These are phyloP conservation scores for Psophia crepitans DNA, from an alignment of 2,113 vertebrate genomes.

Conservation along the genomic window DNA sequence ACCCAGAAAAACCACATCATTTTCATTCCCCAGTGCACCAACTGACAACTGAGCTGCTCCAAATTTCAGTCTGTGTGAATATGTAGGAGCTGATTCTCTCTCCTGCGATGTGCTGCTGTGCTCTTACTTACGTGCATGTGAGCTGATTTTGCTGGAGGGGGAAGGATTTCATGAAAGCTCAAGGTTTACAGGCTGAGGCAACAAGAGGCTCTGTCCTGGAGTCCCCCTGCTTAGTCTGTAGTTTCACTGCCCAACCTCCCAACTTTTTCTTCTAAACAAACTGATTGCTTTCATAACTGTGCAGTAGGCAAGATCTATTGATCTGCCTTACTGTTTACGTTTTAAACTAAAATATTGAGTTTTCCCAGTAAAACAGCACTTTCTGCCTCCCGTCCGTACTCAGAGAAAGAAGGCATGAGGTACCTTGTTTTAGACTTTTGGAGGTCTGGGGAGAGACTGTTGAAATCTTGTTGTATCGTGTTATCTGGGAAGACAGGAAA, in stretches of 20 bases:
- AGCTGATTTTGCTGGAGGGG: neutral
- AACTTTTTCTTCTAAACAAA: neutral
- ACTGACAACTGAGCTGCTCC: neutral
- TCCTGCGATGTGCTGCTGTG: neutral
- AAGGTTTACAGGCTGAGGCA: neutral
- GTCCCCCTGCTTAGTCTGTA: neutral
- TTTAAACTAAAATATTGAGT: neutral
- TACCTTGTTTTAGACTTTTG: neutral
- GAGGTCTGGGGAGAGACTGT: neutral
- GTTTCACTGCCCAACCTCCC: neutral
- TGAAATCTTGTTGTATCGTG: neutral
- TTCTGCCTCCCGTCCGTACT: neutral
- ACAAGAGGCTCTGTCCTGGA: neutral
- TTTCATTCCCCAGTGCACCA: neutral
- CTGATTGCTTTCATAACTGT: neutral
- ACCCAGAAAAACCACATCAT: neutral
- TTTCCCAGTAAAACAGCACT: neutral
- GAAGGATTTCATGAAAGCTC: neutral
- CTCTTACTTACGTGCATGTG: neutral
- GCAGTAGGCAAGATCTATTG: neutral
- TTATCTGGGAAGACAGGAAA: neutral
- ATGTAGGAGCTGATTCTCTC: neutral
- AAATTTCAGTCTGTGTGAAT: neutral
- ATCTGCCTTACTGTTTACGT: neutral
- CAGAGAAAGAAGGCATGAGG: neutral